phyloP scores from a whole-genome alignment of 1,140 invertebrate species.

The Cyrtorhinus lividipennis region DNA sequence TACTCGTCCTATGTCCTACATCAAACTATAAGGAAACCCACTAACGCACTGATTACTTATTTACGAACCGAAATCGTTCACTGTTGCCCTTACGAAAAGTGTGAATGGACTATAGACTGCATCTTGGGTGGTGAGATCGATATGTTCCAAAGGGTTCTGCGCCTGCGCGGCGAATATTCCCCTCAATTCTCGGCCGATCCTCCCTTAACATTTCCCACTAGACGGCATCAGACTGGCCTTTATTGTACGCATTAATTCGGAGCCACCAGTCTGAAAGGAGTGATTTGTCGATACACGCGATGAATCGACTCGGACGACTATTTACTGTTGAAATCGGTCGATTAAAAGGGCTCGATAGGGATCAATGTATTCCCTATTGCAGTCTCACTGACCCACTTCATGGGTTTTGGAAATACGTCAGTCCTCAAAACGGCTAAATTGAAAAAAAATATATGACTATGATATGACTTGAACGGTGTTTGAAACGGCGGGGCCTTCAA shows the following conservation, averaged over 20 bases:
- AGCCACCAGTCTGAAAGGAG: neutral
- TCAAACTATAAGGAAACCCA: too few relatives aligned
- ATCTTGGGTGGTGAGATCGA: slow-evolving; percentile 5
- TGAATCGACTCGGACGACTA: neutral
- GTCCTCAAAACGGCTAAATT: neutral
- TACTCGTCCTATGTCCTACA: too few relatives aligned
- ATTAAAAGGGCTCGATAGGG: too few relatives aligned
- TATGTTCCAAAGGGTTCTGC: neutral
- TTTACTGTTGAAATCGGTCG: too few relatives aligned
- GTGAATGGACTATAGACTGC: slow-evolving; percentile 15
- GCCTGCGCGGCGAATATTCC: neutral
- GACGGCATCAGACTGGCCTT: neutral
- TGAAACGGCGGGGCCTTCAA: too few relatives aligned
- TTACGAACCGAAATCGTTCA: neutral
- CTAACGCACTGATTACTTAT: neutral
- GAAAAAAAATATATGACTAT: neutral
- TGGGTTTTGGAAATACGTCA: neutral
- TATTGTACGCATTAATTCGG: neutral
- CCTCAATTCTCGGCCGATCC: neutral
- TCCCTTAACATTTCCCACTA: neutral
- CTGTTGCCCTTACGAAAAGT: slow-evolving; percentile 5
- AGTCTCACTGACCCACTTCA: neutral
- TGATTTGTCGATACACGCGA: neutral
- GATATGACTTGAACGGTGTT: neutral
- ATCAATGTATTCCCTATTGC: neutral